Base-by-base conservation (phyloP, 1,140 invertebrate species). In the Zaprionus kolodkinae region DNA sequence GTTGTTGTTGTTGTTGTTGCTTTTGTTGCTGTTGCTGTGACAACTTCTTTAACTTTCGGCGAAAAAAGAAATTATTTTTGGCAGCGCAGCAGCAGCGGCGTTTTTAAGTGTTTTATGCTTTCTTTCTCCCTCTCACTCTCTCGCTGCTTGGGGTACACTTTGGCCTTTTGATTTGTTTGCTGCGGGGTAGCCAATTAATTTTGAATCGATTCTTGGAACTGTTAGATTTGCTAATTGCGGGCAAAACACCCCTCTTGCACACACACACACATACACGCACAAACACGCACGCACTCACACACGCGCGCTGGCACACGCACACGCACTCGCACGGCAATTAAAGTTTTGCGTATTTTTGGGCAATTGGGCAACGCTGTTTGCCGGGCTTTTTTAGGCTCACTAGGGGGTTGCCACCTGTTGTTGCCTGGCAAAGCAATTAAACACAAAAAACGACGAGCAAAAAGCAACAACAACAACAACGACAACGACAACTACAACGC, bases 191-290 rank as follows among this genome's bases (percentile, higher is more conserved):
- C 69, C 81, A 90, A 89, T 89, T 90, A 89, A 90, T 88, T 82
- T 73, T 84, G 74, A 89, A 89, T 85, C 84, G 81, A 86, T 88
- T 91, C 84, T 81, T 74, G 78, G 86, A 91, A 91, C 78, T 91
- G 88, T 91, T 88, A 91, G 88, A 91, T 91, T 91, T 89, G 72
- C 88, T 91, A 91, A 91, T 91, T 91, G 89, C 83, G 70, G 77
- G 56, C 71, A 79, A 71, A 73, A 79, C 82, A 79, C 68, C 64
- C 64, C 43, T 72, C 38, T 48, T 15, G 56, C 40, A 66, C 62
- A 55, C 50, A 43, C 50, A 33, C 50, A 17, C 62, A 56, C 27
- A 6, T 4, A 33, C 40, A 66, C 62, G 43, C 50, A 43, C 50
- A 33, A 35, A 17, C 62, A 56, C 27, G 3, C 15, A 27, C 27